Conservation (phyloP, 1,140 invertebrate genomes). For the Probaryconus sp. region DNA sequence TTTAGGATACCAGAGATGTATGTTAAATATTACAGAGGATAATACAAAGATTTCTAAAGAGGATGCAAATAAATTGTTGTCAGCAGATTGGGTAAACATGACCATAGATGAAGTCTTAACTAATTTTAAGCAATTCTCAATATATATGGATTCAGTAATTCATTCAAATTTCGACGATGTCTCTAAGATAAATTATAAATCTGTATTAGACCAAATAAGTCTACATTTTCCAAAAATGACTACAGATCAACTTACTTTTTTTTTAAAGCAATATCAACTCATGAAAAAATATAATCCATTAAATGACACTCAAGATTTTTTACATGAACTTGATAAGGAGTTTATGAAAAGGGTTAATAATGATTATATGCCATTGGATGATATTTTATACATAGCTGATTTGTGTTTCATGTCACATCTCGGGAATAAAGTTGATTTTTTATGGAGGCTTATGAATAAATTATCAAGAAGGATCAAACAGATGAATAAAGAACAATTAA, state of each 20-base stretch:
- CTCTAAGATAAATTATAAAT: conserved; percentile 68
- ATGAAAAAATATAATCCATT: background rate
- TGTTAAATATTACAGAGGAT: too few species aligned
- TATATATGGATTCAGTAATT: too few species aligned
- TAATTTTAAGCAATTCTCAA: too few species aligned
- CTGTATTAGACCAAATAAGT: conserved; percentile 73
- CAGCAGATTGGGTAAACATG: too few species aligned
- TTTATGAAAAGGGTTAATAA: conserved; percentile 74
- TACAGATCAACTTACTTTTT: conserved; percentile 25
- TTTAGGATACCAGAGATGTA: too few species aligned
- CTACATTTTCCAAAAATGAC: conserved; percentile 55
- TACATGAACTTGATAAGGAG: conserved; percentile 79
- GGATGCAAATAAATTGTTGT: too few species aligned
- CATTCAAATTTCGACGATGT: too few species aligned
- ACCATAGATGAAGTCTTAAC: too few species aligned
- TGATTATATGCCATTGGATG: conserved; percentile 69
- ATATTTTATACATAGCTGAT: conserved; percentile 77
- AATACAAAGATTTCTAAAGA: too few species aligned
- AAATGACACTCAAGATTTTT: conserved; percentile 67
- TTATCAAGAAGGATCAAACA: conserved; percentile 71
- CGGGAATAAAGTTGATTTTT: conserved; percentile 71
- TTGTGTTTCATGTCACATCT: conserved; percentile 76
- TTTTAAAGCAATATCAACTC: conserved; percentile 53
- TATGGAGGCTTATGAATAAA: conserved; percentile 75
- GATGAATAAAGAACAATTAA: conserved; percentile 77